Conservation (phyloP, 2,797 vertebrate genomes). For the Falco berigora region DNA sequence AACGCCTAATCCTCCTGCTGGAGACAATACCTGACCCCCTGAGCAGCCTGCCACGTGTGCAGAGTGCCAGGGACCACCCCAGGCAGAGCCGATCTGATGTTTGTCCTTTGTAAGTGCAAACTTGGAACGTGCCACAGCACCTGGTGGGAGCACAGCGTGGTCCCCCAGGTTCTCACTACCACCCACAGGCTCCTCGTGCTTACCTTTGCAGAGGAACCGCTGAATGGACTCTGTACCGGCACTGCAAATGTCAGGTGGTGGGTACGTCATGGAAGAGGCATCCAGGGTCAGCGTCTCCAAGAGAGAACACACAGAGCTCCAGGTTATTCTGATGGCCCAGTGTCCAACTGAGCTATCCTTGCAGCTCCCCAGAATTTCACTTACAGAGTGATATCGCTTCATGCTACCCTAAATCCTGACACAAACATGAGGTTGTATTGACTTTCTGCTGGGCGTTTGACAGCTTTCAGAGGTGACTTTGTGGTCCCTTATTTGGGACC, state of each 20-base stretch:
- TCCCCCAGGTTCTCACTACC: not conserved
- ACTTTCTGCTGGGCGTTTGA: not conserved
- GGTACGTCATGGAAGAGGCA: conserved; percentile 80
- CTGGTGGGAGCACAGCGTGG: not conserved
- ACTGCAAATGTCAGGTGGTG: conserved; percentile 77
- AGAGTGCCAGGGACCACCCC: not conserved
- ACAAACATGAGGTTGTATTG: not conserved
- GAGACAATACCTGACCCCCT: not conserved
- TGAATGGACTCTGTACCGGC: conserved; percentile 85
- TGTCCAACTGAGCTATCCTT: not conserved
- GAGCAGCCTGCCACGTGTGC: not conserved
- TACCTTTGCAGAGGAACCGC: conserved; percentile 87
- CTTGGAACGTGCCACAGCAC: not conserved
- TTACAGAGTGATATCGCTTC: not conserved
- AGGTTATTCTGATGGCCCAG: not conserved
- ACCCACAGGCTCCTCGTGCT: not conserved
- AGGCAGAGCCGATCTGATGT: not conserved
- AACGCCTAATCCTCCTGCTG: not conserved
- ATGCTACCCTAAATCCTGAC: not conserved
- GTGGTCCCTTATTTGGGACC: not conserved
- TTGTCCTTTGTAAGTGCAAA: not conserved
- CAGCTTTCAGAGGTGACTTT: not conserved
- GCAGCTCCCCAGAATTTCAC: not conserved
- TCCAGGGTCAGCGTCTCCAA: conserved; percentile 84
- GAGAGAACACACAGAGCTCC: not conserved